Evolutionary conservation across 2,113 vertebrate genomes (phyloP), one percentile per base, ranked within the genome.

Genomic region (Trachemys scripta): DNA sequence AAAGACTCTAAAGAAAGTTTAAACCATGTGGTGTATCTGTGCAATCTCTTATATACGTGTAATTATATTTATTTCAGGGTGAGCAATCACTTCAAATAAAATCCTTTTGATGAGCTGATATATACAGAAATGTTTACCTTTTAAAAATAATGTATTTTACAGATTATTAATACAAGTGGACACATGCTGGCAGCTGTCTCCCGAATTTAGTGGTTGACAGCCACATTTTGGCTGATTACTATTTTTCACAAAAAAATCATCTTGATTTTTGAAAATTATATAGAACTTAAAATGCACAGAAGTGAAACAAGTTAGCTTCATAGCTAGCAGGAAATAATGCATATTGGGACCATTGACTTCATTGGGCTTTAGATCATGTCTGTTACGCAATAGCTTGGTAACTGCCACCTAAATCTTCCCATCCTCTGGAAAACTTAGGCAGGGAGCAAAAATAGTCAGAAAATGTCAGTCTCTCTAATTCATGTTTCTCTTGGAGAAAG

Each of bases 1-100:
- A 88, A 83, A n/a, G 84, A 35, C 90, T 95, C 89, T 24, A 92
- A 96, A 95, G 76, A 81, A 85, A 91, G 89, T 4, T 87, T 84
- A 86, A 91, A 90, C 86, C n/a, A 50, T 16, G 27, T 91, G 81
- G 38, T 50, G 45, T 75, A 90, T 97, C 75, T 85, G 69, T 93
- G 87, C 79, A 78, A 38, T 96, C 59, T 91, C 35, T 95, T 47
- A 45, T 90, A 59, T 90, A 87, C 56, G 82, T 88, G 11, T 85
- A 89, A 75, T 91, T 9, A 1, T 92, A 51, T 82, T 78, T 94
- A 14, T 92, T 88, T 88, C 82, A 81, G 65, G n/a, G 50, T 92
- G 82, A 3, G 5, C 87, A 69, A 31, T 72, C 88, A n/a, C 72
- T 92, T 84, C 0, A 0, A 49, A 93, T 92, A 38, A 90, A 94